Conservation (phyloP, 2,797 vertebrate genomes). For the Cuculus canorus region DNA sequence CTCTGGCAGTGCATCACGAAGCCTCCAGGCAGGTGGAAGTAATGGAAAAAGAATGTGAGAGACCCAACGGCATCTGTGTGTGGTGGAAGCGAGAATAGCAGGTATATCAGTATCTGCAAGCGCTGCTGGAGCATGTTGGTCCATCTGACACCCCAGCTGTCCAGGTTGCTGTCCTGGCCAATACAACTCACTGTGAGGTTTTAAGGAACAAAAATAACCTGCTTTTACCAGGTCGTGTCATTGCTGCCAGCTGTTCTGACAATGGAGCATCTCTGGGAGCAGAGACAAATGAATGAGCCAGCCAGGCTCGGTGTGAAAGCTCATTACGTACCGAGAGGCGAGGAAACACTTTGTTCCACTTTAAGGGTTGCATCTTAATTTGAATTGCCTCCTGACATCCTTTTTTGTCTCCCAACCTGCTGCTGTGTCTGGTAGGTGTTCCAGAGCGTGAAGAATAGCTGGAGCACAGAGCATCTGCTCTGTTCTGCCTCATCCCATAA, state of each 20-base stretch:
- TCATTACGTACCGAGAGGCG: not conserved
- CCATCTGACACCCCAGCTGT: not conserved
- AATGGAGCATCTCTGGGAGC: not conserved
- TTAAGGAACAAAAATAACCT: not conserved
- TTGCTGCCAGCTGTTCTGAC: not conserved
- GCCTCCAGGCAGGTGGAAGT: not conserved
- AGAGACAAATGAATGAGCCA: not conserved
- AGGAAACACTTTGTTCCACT: constrained; percentile 3
- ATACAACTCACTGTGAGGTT: not conserved
- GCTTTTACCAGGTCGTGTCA: not conserved
- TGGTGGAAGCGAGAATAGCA: not conserved
- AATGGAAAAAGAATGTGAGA: not conserved
- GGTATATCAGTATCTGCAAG: not conserved
- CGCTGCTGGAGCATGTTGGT: not conserved
- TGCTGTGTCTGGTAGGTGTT: constrained; percentile 3
- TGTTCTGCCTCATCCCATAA: not conserved
- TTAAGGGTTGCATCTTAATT: constrained; percentile 13
- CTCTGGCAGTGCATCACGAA: not conserved
- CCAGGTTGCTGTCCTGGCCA: not conserved
- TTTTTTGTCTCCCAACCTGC: constrained; percentile 21
- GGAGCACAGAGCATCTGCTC: constrained; percentile 25
- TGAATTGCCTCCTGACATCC: not conserved
- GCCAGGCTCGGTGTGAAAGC: not conserved
- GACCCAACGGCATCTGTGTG: not conserved
- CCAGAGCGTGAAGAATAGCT: constrained; percentile 14